Percentiles rank a stretch among this genome's conserved stretches.
Evolutionary conservation across 2,888 invertebrate species (phyloP).

Genomic region (Brachyopa scutellaris): DNA sequence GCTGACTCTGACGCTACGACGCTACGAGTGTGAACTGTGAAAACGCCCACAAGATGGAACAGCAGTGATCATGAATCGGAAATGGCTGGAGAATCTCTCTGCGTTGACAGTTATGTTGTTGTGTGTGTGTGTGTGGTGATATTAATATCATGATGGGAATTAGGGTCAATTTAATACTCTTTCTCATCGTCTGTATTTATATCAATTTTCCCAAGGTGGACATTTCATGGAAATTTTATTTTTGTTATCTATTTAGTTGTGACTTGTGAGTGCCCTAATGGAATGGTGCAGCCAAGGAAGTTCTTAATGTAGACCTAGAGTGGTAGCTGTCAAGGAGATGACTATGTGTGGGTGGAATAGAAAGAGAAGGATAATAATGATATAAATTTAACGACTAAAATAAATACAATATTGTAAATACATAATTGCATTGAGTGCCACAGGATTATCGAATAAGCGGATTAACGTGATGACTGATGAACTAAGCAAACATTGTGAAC

Average conservation of each 20-base stretch:
- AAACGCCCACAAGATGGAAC: constrained; percentile 40
- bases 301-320: background rate
- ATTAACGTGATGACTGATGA: too few relatives aligned
- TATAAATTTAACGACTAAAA: too few relatives aligned
- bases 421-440: too few relatives aligned
- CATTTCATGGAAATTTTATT: constrained; percentile 31
- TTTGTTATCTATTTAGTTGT: constrained; percentile 36
- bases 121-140: constrained; percentile 60
- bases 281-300: background rate
- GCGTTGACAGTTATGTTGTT: constrained; percentile 49
- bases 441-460: too few relatives aligned
- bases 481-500: too few relatives aligned
- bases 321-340: constrained; percentile 1
- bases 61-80: constrained; percentile 28
- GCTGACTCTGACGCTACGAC: background rate
- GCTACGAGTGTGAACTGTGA: too few relatives aligned
- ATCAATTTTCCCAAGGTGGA: constrained; percentile 43
- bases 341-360: background rate
- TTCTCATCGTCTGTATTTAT: constrained; percentile 22
- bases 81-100: constrained; percentile 24
- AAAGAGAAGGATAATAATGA: background rate
- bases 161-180: constrained; percentile 57
- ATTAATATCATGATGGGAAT: constrained; percentile 50
- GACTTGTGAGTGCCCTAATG: constrained; percentile 29
- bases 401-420: too few relatives aligned